Conservation (phyloP, 2,888 invertebrate genomes). For the Hetaerina titia region DNA sequence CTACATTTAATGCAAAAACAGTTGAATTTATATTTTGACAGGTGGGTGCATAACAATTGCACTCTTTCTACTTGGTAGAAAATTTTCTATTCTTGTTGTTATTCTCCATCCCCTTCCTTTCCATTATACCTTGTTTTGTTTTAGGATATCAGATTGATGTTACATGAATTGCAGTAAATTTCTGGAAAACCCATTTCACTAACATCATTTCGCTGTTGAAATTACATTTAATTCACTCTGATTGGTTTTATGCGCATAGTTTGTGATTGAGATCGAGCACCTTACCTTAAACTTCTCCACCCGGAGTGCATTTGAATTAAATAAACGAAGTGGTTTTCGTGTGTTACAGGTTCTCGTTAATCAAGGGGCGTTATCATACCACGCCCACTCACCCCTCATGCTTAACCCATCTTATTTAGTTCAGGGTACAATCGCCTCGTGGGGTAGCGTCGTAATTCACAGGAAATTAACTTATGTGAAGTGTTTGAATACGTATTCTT, state of each 20-base stretch:
- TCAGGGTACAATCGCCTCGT: not conserved
- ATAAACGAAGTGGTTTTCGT: not conserved
- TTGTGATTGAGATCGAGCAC: not conserved
- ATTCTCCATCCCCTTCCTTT: too few species aligned
- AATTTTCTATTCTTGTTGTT: too few species aligned
- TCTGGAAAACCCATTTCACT: too few species aligned
- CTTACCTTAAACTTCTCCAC: not conserved
- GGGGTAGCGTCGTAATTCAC: not conserved
- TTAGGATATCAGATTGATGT: too few species aligned
- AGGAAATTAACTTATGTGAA: not conserved
- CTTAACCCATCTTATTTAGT: not conserved
- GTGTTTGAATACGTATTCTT: too few species aligned
- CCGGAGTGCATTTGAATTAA: not conserved
- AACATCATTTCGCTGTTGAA: not conserved
- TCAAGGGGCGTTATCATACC: conserved; percentile 28
- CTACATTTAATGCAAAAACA: too few species aligned
- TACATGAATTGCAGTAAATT: too few species aligned
- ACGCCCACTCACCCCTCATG: not conserved
- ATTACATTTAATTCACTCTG: not conserved
- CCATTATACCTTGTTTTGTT: too few species aligned
- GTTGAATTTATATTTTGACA: too few species aligned
- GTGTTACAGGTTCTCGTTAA: conserved; percentile 18
- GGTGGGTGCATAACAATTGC: too few species aligned
- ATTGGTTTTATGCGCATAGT: not conserved
- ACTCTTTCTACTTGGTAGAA: too few species aligned